Percentiles rank a stretch among this genome's conserved stretches.
These are phyloP conservation scores for Pipa parva DNA, from an alignment of 2,113 vertebrate genomes.

Conservation along the genomic window DNA sequence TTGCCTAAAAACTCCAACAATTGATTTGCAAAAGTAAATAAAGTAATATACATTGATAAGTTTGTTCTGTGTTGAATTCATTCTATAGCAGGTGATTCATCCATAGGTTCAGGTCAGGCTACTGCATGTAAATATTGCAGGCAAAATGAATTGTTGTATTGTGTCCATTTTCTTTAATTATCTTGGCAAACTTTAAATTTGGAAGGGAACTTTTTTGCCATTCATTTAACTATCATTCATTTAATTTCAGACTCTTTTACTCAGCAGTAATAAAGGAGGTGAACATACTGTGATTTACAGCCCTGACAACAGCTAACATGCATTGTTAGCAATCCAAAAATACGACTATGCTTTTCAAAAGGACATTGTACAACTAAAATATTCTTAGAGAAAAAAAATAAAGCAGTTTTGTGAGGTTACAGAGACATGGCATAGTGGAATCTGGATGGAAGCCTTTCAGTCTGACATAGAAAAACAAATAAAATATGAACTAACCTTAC, in stretches of 20 bases:
- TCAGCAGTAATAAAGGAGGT: constrained; percentile 31
- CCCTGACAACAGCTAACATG: constrained; percentile 28
- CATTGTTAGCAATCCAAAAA: constrained; percentile 38
- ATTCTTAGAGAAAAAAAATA: constrained; percentile 10
- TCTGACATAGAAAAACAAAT: constrained; percentile 39
- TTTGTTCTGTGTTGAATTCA: no score
- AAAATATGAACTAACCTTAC: constrained; percentile 33
- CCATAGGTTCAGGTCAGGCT: background rate
- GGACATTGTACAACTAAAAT: constrained; percentile 30
- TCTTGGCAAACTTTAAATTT: background rate
- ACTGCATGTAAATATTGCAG: background rate
- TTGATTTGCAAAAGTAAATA: no score
- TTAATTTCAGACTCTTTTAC: constrained; percentile 22
- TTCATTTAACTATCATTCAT: constrained; percentile 7
- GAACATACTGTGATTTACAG: constrained; percentile 26
- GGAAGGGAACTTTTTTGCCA: background rate
- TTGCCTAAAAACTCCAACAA: no score
- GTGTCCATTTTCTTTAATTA: background rate
- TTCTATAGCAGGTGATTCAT: background rate
- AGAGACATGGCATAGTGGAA: constrained; percentile 29
- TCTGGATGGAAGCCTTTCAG: constrained; percentile 36
- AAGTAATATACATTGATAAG: no score
- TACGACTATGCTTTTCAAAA: constrained; percentile 28
- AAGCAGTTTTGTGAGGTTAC: constrained; percentile 18
- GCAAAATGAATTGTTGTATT: constrained; percentile 3